These are phyloP conservation scores for Neomonachus schauinslandi DNA, from an alignment of 2,113 vertebrate species.

Conservation along the genomic window DNA sequence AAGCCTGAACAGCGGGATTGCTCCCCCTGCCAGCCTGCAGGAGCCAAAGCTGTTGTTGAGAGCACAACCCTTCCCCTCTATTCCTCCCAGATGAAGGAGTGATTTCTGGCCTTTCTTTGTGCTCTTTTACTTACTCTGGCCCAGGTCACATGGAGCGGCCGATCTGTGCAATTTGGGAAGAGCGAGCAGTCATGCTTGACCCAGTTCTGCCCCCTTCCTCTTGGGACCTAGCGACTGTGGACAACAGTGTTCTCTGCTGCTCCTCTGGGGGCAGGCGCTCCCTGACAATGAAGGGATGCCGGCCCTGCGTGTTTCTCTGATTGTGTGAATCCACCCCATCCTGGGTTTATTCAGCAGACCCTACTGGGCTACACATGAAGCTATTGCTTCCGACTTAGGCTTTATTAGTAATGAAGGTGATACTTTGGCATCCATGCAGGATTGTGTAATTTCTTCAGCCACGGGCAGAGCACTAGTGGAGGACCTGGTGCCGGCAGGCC, in stretches of 20 bases:
- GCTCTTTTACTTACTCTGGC: background rate
- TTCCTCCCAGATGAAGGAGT: background rate
- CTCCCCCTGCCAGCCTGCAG: background rate
- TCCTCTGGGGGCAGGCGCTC: background rate
- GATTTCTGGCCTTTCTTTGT: background rate
- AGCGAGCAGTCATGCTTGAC: background rate
- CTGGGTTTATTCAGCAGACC: background rate
- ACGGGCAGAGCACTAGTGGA: background rate
- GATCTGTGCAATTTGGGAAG: background rate
- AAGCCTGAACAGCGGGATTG: accelerated
- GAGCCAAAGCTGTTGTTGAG: background rate
- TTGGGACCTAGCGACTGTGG: background rate
- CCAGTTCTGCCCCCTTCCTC: background rate
- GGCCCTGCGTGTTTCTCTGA: background rate
- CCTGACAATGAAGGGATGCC: background rate
- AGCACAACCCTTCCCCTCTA: background rate
- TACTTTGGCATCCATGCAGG: background rate
- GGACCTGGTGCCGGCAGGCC: background rate
- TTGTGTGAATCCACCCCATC: background rate
- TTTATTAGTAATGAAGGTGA: background rate
- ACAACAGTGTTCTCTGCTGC: accelerated
- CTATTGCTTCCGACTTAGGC: background rate
- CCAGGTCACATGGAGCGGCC: background rate
- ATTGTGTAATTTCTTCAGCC: background rate
- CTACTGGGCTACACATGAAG: background rate